A percentile compares a stretch with the other conserved stretches of the same genome.
phyloP scores from a whole-genome alignment of 2,888 invertebrate species.

The Phyllotreta cruciferae region DNA sequence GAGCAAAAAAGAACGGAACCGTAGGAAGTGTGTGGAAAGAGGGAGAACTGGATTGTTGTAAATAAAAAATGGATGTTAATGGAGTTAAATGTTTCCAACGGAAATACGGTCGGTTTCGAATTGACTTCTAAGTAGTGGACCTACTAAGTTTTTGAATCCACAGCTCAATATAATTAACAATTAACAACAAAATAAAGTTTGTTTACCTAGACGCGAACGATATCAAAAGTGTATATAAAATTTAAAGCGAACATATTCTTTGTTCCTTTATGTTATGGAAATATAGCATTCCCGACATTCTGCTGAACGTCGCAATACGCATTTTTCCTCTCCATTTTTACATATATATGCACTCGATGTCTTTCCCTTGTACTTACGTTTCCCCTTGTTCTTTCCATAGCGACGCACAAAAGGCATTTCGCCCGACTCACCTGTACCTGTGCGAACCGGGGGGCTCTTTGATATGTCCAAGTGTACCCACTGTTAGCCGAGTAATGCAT shows the following conservation, averaged over 20 bases:
- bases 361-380: slow-evolving; percentile 6
- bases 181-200: too few species aligned
- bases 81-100: too few species aligned
- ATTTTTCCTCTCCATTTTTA: slow-evolving; percentile 7
- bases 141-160: too few species aligned
- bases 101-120: too few species aligned
- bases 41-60: too few species aligned
- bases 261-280: background rate
- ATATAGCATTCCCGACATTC: slow-evolving; percentile 5
- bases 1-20: too few species aligned
- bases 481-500: slow-evolving; percentile 43
- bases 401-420: slow-evolving; percentile 18
- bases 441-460: slow-evolving; percentile 19
- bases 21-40: too few species aligned
- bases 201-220: too few species aligned
- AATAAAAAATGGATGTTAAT: too few species aligned
- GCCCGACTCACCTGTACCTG: slow-evolving; percentile 25
- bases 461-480: slow-evolving; percentile 35
- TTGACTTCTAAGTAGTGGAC: too few species aligned
- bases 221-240: slow-evolving; percentile 8
- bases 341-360: slow-evolving; percentile 16
- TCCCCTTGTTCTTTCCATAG: slow-evolving; percentile 14
- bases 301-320: slow-evolving; percentile 7
- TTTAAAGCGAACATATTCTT: slow-evolving; percentile 8
- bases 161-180: too few species aligned